Conservation (phyloP, 1,140 invertebrate genomes). For the Patella vulgata region DNA sequence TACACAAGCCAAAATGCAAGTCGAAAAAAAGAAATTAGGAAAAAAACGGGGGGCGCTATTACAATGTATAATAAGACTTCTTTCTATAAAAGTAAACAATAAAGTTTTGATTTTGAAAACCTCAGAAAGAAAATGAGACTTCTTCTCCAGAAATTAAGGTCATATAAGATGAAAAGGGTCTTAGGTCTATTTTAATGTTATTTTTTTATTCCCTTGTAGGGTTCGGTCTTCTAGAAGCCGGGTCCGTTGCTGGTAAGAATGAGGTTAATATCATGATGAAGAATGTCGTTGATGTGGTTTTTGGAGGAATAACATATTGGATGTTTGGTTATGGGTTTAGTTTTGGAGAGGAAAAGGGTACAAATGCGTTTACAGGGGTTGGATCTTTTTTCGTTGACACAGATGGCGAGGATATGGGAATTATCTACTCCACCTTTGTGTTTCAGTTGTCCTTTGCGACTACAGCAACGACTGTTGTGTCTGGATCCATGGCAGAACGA, state of each 20-base stretch:
- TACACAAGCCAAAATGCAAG: no score
- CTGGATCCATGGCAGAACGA: constrained; percentile 72
- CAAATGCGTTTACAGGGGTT: constrained; percentile 77
- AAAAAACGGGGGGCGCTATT: no score
- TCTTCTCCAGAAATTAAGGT: no score
- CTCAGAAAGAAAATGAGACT: no score
- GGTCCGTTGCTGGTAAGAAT: constrained; percentile 71
- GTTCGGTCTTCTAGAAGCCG: constrained; percentile 73
- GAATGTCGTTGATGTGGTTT: constrained; percentile 76
- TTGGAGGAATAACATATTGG: constrained; percentile 94
- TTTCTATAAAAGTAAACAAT: no score
- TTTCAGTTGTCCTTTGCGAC: constrained; percentile 62
- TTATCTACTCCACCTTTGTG: constrained; percentile 51
- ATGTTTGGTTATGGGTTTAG: constrained; percentile 92
- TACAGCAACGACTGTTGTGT: constrained; percentile 65
- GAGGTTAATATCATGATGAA: constrained; percentile 73
- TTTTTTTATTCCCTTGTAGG: constrained; percentile 50
- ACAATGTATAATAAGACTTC: no score
- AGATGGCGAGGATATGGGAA: constrained; percentile 59
- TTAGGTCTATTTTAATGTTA: neutral
- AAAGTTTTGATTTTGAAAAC: no score
- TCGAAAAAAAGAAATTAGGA: no score
- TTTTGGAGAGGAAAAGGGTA: constrained; percentile 77
- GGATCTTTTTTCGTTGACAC: constrained; percentile 70
- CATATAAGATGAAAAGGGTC: neutral